A percentile compares a stretch with the other conserved stretches of the same genome.
These are phyloP conservation scores for Sycophaga agraensis DNA, from an alignment of 1,140 invertebrate species.

Conservation along the genomic window DNA sequence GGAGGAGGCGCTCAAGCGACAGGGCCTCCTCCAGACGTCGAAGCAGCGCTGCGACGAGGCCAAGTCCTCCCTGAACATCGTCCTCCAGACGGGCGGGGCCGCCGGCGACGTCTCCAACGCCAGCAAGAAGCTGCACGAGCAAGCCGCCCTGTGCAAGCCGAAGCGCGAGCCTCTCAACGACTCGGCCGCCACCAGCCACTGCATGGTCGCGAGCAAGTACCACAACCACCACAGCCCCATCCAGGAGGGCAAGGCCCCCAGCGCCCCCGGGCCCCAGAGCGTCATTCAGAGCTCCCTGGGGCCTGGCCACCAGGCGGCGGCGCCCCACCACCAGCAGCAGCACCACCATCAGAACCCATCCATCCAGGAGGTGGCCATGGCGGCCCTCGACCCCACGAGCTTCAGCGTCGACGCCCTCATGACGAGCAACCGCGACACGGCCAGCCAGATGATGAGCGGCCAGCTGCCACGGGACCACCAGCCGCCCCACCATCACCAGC, in stretches of 20 bases:
- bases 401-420: constrained; percentile 59
- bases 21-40: constrained; percentile 60
- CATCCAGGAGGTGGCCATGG: constrained; percentile 56
- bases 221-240: constrained; percentile 57
- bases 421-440: constrained; percentile 56
- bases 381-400: constrained; percentile 55
- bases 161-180: constrained; percentile 67
- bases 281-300: constrained; percentile 40
- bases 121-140: constrained; percentile 5
- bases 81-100: constrained; percentile 17
- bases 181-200: constrained; percentile 49
- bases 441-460: not conserved
- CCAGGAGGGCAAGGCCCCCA: constrained; percentile 46
- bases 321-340: constrained; percentile 34
- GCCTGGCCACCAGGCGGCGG: constrained; percentile 32
- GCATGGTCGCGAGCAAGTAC: constrained; percentile 46
- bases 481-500: constrained; percentile 47
- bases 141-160: constrained; percentile 49
- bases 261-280: constrained; percentile 34
- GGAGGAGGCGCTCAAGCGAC: constrained; percentile 80
- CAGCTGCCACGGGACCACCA: constrained; percentile 59
- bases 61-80: constrained; percentile 44
- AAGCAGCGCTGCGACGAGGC: constrained; percentile 59
- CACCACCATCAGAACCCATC: constrained; percentile 43
- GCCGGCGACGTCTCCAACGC: not conserved